A percentile compares a stretch with the other conserved stretches of the same genome.
These are phyloP conservation scores for Delphinapterus leucas DNA, from an alignment of 2,113 vertebrate species.

Conservation along the genomic window DNA sequence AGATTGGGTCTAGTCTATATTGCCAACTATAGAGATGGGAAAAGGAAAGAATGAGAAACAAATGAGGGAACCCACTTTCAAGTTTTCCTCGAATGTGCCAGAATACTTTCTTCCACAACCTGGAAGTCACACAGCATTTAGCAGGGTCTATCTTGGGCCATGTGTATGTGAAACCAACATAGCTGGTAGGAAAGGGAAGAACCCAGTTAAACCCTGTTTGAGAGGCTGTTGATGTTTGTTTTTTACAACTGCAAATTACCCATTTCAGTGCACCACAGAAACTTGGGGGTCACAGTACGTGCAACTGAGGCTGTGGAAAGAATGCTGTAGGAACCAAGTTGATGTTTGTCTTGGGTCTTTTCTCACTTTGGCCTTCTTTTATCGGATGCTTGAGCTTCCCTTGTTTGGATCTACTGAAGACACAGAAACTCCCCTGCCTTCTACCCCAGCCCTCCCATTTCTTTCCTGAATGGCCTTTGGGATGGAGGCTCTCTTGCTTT, in stretches of 20 bases:
- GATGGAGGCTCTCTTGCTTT: background rate
- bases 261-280: slow-evolving; percentile 35
- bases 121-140: background rate
- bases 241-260: slow-evolving; percentile 35
- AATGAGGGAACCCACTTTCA: background rate
- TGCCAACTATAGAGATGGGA: background rate
- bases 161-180: background rate
- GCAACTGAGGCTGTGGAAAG: background rate
- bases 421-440: background rate
- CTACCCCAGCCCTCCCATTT: background rate
- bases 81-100: background rate
- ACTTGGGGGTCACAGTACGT: background rate
- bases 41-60: slow-evolving; percentile 30
- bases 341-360: slow-evolving; percentile 29
- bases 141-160: background rate
- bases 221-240: slow-evolving; percentile 32
- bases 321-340: slow-evolving; percentile 8
- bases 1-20: background rate
- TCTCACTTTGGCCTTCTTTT: slow-evolving; percentile 46
- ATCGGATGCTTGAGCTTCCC: slow-evolving; percentile 9
- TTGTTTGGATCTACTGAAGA: slow-evolving; percentile 22
- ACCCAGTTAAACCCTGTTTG: background rate
- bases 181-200: background rate
- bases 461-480: background rate
- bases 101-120: slow-evolving; percentile 17